Evolutionary conservation across 2,888 invertebrate genomes (phyloP).

Genomic region (Parnassius smintheus): DNA sequence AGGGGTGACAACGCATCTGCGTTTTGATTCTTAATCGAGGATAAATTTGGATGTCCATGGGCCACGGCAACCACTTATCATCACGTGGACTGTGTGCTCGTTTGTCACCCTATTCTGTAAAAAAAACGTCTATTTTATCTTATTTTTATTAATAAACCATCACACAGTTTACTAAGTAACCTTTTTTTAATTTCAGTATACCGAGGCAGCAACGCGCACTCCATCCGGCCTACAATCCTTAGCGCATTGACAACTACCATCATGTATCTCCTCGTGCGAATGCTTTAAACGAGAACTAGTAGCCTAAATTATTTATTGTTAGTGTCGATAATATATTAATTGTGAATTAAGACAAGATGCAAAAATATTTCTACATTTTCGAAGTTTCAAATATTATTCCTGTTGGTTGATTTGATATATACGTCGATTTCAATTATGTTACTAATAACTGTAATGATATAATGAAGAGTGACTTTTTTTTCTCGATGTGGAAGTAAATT

Average conservation of each 20-base stretch:
- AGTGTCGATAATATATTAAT: slow-evolving; percentile 48
- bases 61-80: too few species aligned
- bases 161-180: too few species aligned
- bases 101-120: too few species aligned
- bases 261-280: slow-evolving; percentile 70
- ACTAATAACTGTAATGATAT: too few species aligned
- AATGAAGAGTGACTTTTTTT: too few species aligned
- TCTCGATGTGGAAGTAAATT: too few species aligned
- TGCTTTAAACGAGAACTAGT: slow-evolving; percentile 52
- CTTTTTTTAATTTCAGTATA: slow-evolving; percentile 53
- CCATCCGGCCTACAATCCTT: slow-evolving; percentile 44
- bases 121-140: too few species aligned
- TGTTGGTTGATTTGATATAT: slow-evolving; percentile 6
- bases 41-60: too few species aligned
- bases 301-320: slow-evolving; percentile 67
- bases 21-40: too few species aligned
- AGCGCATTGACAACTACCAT: slow-evolving; percentile 49
- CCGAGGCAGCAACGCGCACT: slow-evolving; percentile 43
- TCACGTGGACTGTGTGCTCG: too few species aligned
- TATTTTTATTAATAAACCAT: too few species aligned
- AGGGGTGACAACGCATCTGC: too few species aligned
- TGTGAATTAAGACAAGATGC: slow-evolving; percentile 21
- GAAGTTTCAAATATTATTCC: neutral
- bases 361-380: neutral
- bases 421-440: neutral